A percentile compares a stretch with the other conserved stretches of the same genome.
Evolutionary conservation across 2,113 vertebrate genomes (phyloP).

Genomic region (Salvelinus namaycush): DNA sequence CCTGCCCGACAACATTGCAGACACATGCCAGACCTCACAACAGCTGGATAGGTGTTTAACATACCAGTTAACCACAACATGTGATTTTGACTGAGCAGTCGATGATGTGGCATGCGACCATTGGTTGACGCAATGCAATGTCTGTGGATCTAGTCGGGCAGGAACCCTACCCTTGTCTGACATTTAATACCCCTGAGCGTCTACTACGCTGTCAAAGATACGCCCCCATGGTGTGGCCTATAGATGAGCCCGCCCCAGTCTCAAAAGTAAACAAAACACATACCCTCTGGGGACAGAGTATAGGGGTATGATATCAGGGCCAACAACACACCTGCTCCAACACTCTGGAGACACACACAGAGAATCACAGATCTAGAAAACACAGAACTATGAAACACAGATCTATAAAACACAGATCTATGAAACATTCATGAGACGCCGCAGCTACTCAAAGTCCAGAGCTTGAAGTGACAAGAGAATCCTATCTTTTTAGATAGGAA

Average conservation of each 20-base stretch:
- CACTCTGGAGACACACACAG: conserved; percentile 5
- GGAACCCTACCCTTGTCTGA: too few relatives aligned
- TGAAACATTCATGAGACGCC: conserved; percentile 56
- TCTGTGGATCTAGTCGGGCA: too few relatives aligned
- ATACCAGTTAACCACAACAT: too few relatives aligned
- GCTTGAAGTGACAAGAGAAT: conserved; percentile 8
- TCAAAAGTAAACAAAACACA: background rate
- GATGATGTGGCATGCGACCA: too few relatives aligned
- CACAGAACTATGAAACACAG: conserved; percentile 34
- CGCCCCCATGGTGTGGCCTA: background rate
- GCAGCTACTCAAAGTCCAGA: conserved; percentile 21
- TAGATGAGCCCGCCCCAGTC: conserved; percentile 12
- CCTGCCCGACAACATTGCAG: conserved; percentile 21
- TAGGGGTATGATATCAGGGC: background rate
- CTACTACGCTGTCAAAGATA: conserved; percentile 1
- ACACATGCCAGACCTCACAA: too few relatives aligned
- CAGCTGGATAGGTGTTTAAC: background rate
- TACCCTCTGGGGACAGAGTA: background rate
- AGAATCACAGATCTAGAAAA: conserved; percentile 50
- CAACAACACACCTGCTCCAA: background rate
- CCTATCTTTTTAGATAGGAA: conserved; percentile 18
- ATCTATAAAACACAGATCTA: conserved; percentile 48
- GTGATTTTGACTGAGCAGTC: too few relatives aligned
- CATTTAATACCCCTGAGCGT: background rate
- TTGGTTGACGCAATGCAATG: too few relatives aligned